Evolutionary conservation across 2,888 invertebrate species (phyloP).

Genomic region (Apotomis capreana): DNA sequence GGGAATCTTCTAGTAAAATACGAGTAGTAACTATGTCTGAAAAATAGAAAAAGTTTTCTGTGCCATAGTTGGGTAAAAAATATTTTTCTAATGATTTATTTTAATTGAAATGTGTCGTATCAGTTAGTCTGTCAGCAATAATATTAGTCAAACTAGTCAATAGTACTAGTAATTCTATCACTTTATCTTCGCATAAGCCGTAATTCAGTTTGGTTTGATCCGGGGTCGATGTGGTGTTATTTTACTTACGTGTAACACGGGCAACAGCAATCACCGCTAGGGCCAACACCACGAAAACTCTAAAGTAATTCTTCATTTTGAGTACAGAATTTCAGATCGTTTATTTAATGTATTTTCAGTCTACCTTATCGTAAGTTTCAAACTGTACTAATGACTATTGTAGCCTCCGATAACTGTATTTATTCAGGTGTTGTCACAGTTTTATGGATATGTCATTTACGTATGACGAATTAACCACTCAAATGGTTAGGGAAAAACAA

Average conservation of each 20-base stretch:
- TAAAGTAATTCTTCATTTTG: slow-evolving; percentile 10
- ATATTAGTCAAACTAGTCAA: no score
- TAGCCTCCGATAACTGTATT: slow-evolving; percentile 11
- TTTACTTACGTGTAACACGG: slow-evolving; percentile 9
- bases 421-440: slow-evolving; percentile 24
- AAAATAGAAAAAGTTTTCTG: no score
- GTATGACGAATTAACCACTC: neutral
- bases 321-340: neutral
- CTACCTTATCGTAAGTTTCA: neutral
- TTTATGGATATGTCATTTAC: neutral
- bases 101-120: no score
- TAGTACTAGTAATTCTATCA: no score
- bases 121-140: no score
- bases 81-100: no score
- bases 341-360: neutral
- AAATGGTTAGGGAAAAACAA: no score
- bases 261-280: neutral
- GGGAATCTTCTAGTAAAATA: no score
- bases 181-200: no score
- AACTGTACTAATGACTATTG: slow-evolving; percentile 7
- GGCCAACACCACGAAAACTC: neutral
- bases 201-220: no score
- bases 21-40: no score
- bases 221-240: neutral
- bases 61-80: no score